Evolutionary conservation across 2,113 vertebrate species (phyloP), one percentile per base, ranked within the genome.

Genomic region (Odocoileus hemionus): DNA sequence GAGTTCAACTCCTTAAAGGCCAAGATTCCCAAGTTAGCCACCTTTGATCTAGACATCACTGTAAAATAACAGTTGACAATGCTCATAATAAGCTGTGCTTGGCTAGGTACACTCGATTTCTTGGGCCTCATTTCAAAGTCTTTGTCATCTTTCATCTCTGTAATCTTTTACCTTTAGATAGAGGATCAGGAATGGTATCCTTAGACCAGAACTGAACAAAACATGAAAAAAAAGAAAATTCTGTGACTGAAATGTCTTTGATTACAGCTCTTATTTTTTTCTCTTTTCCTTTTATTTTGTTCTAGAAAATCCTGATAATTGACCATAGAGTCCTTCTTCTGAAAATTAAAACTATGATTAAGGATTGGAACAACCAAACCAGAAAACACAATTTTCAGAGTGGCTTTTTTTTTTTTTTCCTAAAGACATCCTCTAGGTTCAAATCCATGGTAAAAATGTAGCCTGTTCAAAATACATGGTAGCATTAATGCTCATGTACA

Each of bases 401-500:
- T 7, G 25, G 25, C 3, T 39, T 95, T 43, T 64, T 11, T 84
- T 61, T 47, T 36, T 86, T 84, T 64, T 21, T 23, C 50, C 96
- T 23, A 30, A 55, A 87, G 86, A 36, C 43, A 33, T 8, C 89
- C 85, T 57, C 9, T 6, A 14, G 57, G 60, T n/a, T 45, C 2
- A 6, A 30, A 58, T 94, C 84, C 2, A 0, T 7, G 15, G 39
- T 55, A 14, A 50, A 96, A 96, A 74, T 45, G 28, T 4, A 91
- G 87, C 91, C 9, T 43, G 30, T 2, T 1, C 50, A 47, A 52
- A 70, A 79, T 21, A 30, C 82, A 96, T 70, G n/a, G 57, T 36
- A 74, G 58, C 86, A 8, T 70, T 95, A 58, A 94, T 21, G 80
- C 23, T 89, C 60, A 96, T 91, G 96, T 15, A 1, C 54, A 96